Base-by-base conservation (phyloP, 2,888 invertebrate genomes). In the Nasonovia ribisnigri region DNA sequence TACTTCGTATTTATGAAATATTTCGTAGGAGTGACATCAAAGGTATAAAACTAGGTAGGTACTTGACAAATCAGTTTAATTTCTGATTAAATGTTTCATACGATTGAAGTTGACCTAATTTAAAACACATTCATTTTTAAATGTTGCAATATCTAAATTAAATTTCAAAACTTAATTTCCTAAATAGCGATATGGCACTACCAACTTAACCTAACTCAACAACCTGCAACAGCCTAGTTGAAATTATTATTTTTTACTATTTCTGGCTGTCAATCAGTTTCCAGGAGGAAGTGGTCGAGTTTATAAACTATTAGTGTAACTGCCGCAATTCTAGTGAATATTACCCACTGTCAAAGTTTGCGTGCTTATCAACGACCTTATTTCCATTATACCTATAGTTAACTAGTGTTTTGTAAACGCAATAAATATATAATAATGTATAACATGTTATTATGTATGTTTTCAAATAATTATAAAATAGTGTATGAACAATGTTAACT, bases 351-450 rank as follows among this genome's bases (percentile, higher is more conserved):
- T 54, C 51, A 51, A 54, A 54, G 51, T 88, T 88, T 54, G 88
- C 54, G 54, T 88, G 54, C 54, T 54, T 42, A 42, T 54, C 29
- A 88, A 88, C 51, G 88, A 88, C 88, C 88, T 88, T 10, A 54
- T 88, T 88, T 88, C 42, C 13, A 46, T 11, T 29, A 29, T 84
- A n/a, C n/a, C n/a, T n/a, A 84, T 26, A 29, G 26, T 11, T 51
- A 88, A 42, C 29, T 42, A 36, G 42, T 54, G 13, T 42, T 88
- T 54, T 54, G 13, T 51, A 42, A 88, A 54, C 5, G 26, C 13
- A 42, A 88, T 88, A 54, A 54, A 88, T 54, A 77, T 77, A 77
- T 77, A 77, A 77, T 20, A 20, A 36, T 36, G 20, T 43, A 43
- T 43, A 84, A 84, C 43, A 77, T 77, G 77, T 77, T 20, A 77